Evolutionary conservation across 92 coral and sea anemone genomes (phyloP).

Genomic region (Paramuricea clavata): DNA sequence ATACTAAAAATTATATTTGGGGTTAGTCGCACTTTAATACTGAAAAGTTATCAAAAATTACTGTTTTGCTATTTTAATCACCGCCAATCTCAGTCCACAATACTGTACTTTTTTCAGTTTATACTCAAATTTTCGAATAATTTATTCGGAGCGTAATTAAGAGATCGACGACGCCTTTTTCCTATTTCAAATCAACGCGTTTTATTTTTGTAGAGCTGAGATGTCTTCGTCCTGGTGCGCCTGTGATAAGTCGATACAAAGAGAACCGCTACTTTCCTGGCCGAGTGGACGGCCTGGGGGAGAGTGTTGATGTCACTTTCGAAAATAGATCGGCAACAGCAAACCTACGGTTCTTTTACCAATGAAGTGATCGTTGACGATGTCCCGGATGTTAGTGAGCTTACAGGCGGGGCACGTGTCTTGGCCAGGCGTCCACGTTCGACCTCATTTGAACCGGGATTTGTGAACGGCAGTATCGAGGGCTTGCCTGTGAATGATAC

Average conservation of each 20-base stretch:
- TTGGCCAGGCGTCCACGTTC: constrained; percentile 42
- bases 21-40: too few species aligned
- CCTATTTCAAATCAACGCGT: too few species aligned
- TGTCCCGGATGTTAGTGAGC: constrained; percentile 23
- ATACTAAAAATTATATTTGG: too few species aligned
- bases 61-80: too few species aligned
- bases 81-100: too few species aligned
- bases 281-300: constrained; percentile 39
- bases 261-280: constrained; percentile 39
- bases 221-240: constrained; percentile 52
- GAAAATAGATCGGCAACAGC: constrained; percentile 43
- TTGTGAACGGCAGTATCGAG: constrained; percentile 36
- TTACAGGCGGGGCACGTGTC: constrained; percentile 41
- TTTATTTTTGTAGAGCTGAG: constrained; percentile 18
- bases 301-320: constrained; percentile 38
- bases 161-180: too few species aligned
- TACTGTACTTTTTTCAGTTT: too few species aligned
- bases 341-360: constrained; percentile 12
- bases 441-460: constrained; percentile 44
- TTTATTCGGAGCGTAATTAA: too few species aligned
- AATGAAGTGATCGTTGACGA: constrained; percentile 52
- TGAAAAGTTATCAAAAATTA: too few species aligned
- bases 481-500: constrained; percentile 36
- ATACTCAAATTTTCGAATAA: too few species aligned
- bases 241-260: constrained; percentile 39